Evolutionary conservation across 2,888 invertebrate species (phyloP), one percentile per base, ranked within the genome.

Genomic region (Merodon equestris): DNA sequence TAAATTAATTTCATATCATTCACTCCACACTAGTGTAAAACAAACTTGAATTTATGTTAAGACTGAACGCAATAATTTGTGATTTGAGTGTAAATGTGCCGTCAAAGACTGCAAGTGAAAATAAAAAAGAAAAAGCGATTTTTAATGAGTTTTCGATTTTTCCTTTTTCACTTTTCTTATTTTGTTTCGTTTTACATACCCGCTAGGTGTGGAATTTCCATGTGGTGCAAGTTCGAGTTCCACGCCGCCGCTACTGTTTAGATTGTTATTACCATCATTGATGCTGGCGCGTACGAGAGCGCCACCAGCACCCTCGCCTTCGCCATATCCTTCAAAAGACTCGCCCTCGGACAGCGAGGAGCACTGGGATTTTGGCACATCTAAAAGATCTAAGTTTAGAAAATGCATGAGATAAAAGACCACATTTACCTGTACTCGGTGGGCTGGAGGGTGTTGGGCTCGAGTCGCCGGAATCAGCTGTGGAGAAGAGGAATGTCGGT

Each of bases 271-370:
- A 61, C 84, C 84, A 47, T 85, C 87, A 77, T 85, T 83, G 68
- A 71, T 76, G 63, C 63, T 71, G 64, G 66, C 83, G 48, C 74
- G 68, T 40, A 64, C 53, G 27, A 47, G 71, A 40, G 56, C 54
- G 27, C 83, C 82, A 53, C 75, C 81, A 27, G 27, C 2, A 45
- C 83, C 84, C 60, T 86, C 92, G 68, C 90, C 91, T 86, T 94
- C 93, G 1, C 94, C 94, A 85, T 93, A 93, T 88, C 95, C 95
- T 87, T 95, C 95, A 89, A 93, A 95, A 88, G 93, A 95, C 87
- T 95, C 95, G 10, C 93, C 93, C 85, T 95, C 95, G 3, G 94
- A 94, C 83, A 94, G 90, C 68, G 91, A 91, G 71, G 87, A 90
- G 34, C 90, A 90, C 82, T 90, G 88, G 27, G 89, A 89, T 85